A percentile compares a stretch with the other conserved stretches of the same genome.
phyloP scores from a whole-genome alignment of 2,797 vertebrate genomes.

The Loris lydekkerianus region DNA sequence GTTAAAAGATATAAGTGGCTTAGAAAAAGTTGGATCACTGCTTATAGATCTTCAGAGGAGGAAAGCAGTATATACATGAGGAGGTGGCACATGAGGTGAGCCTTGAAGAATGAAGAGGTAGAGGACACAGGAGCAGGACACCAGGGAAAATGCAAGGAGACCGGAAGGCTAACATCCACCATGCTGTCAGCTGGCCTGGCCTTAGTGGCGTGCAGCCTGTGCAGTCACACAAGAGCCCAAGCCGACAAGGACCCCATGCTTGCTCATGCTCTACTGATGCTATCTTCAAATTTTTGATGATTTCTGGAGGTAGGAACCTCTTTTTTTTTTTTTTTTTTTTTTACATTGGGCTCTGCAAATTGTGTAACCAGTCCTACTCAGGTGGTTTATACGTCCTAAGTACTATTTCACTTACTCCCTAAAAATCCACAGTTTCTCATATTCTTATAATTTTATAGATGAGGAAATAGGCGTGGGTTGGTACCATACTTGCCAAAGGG shows the following conservation, averaged over 20 bases:
- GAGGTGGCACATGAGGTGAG: background rate
- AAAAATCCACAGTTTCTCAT: background rate
- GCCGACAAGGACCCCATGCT: background rate
- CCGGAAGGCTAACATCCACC: background rate
- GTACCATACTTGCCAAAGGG: background rate
- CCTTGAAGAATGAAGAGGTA: background rate
- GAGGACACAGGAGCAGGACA: background rate
- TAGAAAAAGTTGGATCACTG: background rate
- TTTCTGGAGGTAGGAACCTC: background rate
- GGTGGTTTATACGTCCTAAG: background rate
- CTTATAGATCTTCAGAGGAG: background rate
- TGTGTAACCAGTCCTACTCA: background rate
- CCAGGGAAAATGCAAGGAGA: background rate
- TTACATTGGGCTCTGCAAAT: background rate
- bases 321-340: background rate
- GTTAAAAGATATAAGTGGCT: background rate
- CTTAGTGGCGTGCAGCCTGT: background rate
- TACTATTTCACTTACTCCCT: too few species aligned
- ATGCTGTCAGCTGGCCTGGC: background rate
- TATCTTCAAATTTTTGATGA: background rate
- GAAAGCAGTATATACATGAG: background rate
- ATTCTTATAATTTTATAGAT: background rate
- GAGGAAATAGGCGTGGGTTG: too few species aligned
- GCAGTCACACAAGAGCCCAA: background rate
- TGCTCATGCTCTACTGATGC: background rate